phyloP scores from a whole-genome alignment of 2,888 invertebrate genomes.

The Encarsia formosa region DNA sequence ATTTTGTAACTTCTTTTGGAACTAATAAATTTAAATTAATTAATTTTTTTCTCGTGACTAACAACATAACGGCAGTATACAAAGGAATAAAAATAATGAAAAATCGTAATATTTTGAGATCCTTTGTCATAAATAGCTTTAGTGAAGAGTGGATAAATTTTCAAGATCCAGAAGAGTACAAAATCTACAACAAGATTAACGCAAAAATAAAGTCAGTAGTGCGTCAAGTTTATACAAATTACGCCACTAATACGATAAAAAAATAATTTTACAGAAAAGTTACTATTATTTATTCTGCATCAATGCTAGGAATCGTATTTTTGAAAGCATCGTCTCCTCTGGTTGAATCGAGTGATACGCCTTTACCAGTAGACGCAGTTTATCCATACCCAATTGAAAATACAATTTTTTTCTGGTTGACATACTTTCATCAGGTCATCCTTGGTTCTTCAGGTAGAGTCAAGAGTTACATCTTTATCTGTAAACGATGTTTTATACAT shows the following conservation, averaged over 20 bases:
- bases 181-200: constrained; percentile 8
- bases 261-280: constrained; percentile 1
- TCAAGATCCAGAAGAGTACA: not conserved
- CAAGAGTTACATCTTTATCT: too few species aligned
- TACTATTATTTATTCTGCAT: constrained; percentile 10
- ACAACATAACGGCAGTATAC: constrained; percentile 14
- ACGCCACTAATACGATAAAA: not conserved
- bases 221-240: not conserved
- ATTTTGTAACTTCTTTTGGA: constrained; percentile 8
- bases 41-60: constrained; percentile 14
- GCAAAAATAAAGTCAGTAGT: constrained; percentile 8
- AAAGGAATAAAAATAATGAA: constrained; percentile 7
- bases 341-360: not conserved
- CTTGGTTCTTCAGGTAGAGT: constrained; percentile 17
- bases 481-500: too few species aligned
- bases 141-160: constrained; percentile 3
- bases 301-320: constrained; percentile 11
- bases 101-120: constrained; percentile 5
- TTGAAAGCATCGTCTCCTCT: constrained; percentile 13
- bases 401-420: constrained; percentile 12
- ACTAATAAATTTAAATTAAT: constrained; percentile 6
- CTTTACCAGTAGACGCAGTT: constrained; percentile 16
- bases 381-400: constrained; percentile 17
- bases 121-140: constrained; percentile 7
- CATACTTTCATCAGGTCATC: constrained; percentile 13